Evolutionary conservation across 2,888 invertebrate genomes (phyloP).

Genomic region (Tetranychus truncatus): DNA sequence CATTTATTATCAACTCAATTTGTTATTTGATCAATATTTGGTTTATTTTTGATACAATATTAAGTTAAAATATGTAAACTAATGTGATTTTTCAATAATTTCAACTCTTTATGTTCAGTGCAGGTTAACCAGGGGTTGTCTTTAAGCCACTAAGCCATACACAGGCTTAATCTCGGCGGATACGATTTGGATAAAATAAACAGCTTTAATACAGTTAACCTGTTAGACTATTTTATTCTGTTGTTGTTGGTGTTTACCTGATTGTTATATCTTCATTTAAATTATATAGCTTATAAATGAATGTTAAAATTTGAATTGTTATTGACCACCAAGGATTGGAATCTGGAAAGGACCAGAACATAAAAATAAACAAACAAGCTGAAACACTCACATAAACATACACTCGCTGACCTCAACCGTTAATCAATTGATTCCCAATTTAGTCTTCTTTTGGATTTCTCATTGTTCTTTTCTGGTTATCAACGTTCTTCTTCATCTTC

Average conservation of each 20-base stretch:
- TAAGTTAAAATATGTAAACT: no score
- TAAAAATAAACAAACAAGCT: background rate
- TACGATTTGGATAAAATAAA: background rate
- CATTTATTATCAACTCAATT: no score
- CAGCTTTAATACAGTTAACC: no score
- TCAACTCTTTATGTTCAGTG: no score
- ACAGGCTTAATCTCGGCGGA: no score
- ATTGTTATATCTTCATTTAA: background rate
- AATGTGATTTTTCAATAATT: no score
- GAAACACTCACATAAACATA: no score
- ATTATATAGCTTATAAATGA: background rate
- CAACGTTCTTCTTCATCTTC: background rate
- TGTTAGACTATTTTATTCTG: background rate
- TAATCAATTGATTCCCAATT: slow-evolving; percentile 1
- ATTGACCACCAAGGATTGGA: background rate
- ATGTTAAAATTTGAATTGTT: background rate
- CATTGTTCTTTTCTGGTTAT: background rate
- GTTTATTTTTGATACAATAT: no score
- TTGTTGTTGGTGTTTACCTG: background rate
- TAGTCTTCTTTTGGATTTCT: background rate
- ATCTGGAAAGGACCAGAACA: background rate
- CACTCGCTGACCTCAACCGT: background rate
- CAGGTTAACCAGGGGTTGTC: no score
- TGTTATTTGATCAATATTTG: no score
- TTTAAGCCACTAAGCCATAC: no score